Percentiles rank a stretch among this genome's conserved stretches.
These are phyloP conservation scores for Mimachlamys varia DNA, from an alignment of 2,888 invertebrate species.

Conservation along the genomic window DNA sequence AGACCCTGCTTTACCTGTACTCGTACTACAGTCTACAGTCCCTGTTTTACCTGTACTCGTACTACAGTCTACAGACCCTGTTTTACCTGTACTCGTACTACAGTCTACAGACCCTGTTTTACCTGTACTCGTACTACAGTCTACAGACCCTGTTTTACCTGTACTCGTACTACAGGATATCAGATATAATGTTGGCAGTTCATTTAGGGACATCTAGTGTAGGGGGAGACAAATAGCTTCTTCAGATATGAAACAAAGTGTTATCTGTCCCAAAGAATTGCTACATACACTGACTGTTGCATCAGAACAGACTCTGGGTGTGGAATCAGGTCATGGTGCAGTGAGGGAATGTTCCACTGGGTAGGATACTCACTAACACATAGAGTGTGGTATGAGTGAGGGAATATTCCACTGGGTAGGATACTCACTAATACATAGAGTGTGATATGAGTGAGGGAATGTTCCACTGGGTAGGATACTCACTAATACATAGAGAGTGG, in stretches of 20 bases:
- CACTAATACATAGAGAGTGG: background rate
- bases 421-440: background rate
- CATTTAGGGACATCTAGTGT: too few relatives aligned
- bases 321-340: background rate
- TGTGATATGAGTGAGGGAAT: background rate
- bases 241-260: background rate
- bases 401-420: slow-evolving; percentile 15
- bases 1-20: too few relatives aligned
- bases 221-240: background rate
- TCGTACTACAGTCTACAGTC: too few relatives aligned
- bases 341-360: background rate
- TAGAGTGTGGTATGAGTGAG: too few relatives aligned
- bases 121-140: too few relatives aligned
- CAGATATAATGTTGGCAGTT: too few relatives aligned
- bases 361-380: slow-evolving; percentile 2
- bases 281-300: background rate
- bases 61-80: too few relatives aligned
- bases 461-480: slow-evolving; percentile 28
- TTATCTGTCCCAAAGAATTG: background rate
- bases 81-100: too few relatives aligned
- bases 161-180: too few relatives aligned
- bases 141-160: too few relatives aligned
- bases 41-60: too few relatives aligned
- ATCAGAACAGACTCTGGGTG: background rate
- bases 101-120: too few relatives aligned